Conservation (phyloP, 2,113 vertebrate species). For the Canis aureus region DNA sequence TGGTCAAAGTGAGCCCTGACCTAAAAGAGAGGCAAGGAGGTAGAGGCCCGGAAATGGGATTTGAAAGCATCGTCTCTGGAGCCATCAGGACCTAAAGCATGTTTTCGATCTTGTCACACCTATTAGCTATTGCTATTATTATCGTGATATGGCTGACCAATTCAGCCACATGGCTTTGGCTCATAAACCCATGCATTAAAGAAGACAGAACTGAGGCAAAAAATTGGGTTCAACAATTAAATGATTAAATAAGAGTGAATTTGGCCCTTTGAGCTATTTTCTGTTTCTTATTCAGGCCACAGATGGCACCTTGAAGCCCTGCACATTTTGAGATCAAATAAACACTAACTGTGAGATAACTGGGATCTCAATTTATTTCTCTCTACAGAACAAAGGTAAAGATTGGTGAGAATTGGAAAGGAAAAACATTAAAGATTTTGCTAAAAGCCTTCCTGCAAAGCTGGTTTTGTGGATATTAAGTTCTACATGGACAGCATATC, state of each 20-base stretch:
- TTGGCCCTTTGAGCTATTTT: not conserved
- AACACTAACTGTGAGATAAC: not conserved
- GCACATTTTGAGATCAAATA: not conserved
- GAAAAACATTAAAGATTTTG: not conserved
- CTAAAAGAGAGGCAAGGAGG: not conserved
- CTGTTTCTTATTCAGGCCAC: not conserved
- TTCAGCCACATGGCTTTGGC: not conserved
- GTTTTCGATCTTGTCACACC: not conserved
- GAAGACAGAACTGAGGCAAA: not conserved
- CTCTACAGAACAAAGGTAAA: not conserved
- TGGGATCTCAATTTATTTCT: not conserved
- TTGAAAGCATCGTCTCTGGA: not conserved
- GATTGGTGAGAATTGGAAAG: not conserved
- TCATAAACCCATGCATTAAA: not conserved
- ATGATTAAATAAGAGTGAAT: not conserved
- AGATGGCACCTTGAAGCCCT: not conserved
- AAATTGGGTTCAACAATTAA: not conserved
- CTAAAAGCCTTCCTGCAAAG: not conserved
- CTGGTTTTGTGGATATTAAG: not conserved
- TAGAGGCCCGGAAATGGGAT: not conserved
- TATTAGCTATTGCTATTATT: not conserved
- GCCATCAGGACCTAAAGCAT: too few relatives aligned
- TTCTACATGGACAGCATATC: not conserved
- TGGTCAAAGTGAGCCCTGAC: not conserved
- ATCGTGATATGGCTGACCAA: fast-evolving